A percentile compares a stretch with the other conserved stretches of the same genome.
phyloP scores from a whole-genome alignment of 2,888 invertebrate genomes.

The Ctena decussata region DNA sequence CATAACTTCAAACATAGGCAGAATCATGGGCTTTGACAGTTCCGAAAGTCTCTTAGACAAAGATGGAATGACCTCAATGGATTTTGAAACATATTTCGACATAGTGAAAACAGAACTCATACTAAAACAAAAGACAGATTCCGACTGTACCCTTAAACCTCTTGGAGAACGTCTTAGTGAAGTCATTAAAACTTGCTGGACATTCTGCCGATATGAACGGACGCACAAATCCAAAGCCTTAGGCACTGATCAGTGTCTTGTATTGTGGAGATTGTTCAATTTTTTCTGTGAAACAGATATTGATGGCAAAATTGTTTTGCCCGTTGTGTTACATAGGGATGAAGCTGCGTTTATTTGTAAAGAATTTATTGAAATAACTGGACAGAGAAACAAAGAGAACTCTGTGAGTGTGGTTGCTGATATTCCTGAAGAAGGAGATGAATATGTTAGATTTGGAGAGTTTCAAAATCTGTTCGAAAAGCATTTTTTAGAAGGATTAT shows the following conservation, averaged over 20 bases:
- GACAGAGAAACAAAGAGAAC: constrained; percentile 55
- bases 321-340: constrained; percentile 76
- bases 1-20: constrained; percentile 93
- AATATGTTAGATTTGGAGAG: constrained; percentile 51
- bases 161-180: constrained; percentile 41
- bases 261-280: constrained; percentile 91
- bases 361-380: constrained; percentile 57
- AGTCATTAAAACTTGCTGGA: constrained; percentile 56
- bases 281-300: constrained; percentile 91
- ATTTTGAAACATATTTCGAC: constrained; percentile 65
- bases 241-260: constrained; percentile 88
- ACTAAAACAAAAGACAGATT: constrained; percentile 38
- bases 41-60: constrained; percentile 94
- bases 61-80: constrained; percentile 86
- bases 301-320: constrained; percentile 65
- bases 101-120: constrained; percentile 66
- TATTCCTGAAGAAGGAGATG: constrained; percentile 3
- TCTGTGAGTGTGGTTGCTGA: constrained; percentile 29
- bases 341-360: constrained; percentile 67
- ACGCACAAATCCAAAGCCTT: constrained; percentile 43
- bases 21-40: constrained; percentile 92
- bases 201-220: constrained; percentile 54
- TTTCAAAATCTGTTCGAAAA: constrained; percentile 62
- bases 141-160: constrained; percentile 15
- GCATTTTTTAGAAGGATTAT: constrained; percentile 43